Evolutionary conservation across 2,797 vertebrate genomes (phyloP).

Genomic region (Muscicapa comitata): DNA sequence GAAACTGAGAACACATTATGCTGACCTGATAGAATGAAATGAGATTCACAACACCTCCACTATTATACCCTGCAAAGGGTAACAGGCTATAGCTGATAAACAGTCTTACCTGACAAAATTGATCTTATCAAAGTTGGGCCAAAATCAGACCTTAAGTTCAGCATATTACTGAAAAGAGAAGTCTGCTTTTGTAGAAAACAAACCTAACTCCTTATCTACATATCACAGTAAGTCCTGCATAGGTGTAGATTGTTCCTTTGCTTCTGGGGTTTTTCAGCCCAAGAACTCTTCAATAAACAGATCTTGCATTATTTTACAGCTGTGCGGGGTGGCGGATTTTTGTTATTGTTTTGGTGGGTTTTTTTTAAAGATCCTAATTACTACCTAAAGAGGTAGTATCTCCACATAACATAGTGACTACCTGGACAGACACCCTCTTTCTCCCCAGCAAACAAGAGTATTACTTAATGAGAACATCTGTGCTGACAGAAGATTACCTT

Average conservation of each 20-base stretch:
- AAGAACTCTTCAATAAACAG: not conserved
- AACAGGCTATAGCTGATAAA: not conserved
- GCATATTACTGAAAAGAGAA: not conserved
- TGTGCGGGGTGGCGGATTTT: not conserved
- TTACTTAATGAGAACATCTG: fast-evolving
- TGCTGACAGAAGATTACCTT: not conserved
- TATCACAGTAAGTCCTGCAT: not conserved
- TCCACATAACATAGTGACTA: not conserved
- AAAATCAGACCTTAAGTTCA: not conserved
- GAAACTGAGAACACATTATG: not conserved
- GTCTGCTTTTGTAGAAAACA: not conserved
- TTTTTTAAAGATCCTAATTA: not conserved
- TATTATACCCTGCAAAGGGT: not conserved
- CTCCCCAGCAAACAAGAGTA: not conserved
- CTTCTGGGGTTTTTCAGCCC: not conserved
- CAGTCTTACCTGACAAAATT: not conserved
- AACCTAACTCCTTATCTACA: not conserved
- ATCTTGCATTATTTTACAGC: not conserved
- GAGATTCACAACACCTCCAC: not conserved
- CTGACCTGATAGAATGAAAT: not conserved
- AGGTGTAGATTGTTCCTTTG: not conserved
- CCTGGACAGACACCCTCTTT: not conserved
- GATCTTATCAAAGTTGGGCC: not conserved
- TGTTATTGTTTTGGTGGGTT: not conserved
- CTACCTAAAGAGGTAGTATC: not conserved